These are phyloP conservation scores for Psephotus haematonotus DNA, from an alignment of 2,113 vertebrate species.

Conservation along the genomic window DNA sequence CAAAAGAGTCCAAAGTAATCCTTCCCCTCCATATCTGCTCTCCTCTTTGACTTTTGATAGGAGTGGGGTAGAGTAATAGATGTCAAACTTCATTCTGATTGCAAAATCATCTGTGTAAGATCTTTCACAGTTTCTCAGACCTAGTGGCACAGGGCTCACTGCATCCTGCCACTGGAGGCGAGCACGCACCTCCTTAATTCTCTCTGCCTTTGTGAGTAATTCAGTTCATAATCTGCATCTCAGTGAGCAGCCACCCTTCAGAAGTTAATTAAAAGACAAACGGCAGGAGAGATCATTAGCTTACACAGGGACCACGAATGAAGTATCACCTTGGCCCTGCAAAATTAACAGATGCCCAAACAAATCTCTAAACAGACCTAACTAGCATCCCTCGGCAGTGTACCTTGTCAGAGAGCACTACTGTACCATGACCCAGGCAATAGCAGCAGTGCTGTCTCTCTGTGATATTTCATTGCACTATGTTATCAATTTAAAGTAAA, in stretches of 20 bases:
- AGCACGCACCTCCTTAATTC: not conserved
- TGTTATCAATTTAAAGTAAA: not conserved
- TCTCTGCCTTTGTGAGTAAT: not conserved
- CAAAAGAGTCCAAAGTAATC: not conserved
- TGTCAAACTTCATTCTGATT: not conserved
- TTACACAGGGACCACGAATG: slow-evolving; percentile 7
- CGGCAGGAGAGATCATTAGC: slow-evolving; percentile 26
- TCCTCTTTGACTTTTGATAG: not conserved
- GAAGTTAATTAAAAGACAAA: slow-evolving; percentile 57
- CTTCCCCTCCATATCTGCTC: not conserved
- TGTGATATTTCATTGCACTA: not conserved
- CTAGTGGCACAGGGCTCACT: not conserved
- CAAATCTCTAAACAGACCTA: not conserved
- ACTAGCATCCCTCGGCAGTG: not conserved
- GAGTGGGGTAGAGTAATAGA: not conserved
- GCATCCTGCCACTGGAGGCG: not conserved
- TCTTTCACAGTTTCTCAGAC: not conserved
- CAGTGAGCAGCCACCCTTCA: not conserved
- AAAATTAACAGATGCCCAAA: slow-evolving; percentile 43
- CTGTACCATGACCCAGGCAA: not conserved
- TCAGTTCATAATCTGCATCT: slow-evolving; percentile 1
- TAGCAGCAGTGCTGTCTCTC: not conserved
- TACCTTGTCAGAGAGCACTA: not conserved
- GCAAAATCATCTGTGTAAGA: not conserved
- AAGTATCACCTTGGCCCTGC: not conserved